Evolutionary conservation across 2,113 vertebrate species (phyloP), one percentile per base, ranked within the genome.

Genomic region (Terrapene triunguis): DNA sequence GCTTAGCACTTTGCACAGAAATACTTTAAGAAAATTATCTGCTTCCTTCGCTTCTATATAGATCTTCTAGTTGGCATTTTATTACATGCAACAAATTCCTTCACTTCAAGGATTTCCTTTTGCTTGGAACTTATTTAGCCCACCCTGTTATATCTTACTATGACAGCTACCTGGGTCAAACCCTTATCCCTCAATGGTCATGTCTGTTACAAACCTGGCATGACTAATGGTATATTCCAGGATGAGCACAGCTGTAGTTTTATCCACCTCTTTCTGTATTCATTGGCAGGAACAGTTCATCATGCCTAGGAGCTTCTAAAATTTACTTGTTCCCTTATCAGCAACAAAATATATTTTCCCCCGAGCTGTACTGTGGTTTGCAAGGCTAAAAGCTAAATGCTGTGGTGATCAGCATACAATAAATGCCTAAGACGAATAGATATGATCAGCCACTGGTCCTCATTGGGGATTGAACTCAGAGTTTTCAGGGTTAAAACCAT

Each of bases 1-100:
- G 82, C 62, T 93, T 95, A 93, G 81, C 42, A 55, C 76, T 84
- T 97, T 92, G 44, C 62, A 83, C 32, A 95, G 89, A 92, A 94
- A 93, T 35, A 32, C 59, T 65, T 94, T 96, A 97, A 96, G 89
- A 80, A 97, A 92, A 97, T 95, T 82, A 89, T 62, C 84, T 91
- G 59, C 38, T 92, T 94, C 44, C 47, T 96, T 87, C 59, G 65
- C 32, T 86, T 97, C 88, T 89, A 97, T 97, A 95, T 54, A 93
- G 96, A 85, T 89, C 50, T 96, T 22, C 48, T 93, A 91, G 53
- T 65, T 93, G 82, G 27, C 7, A 38, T 94, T 90, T 92, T 95
- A 87, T 89, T 72, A 6, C 80, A 32, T 29, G 59, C 91, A 94
- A 89, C 7, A 1, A 83, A 96, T 90, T 87, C 82, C 78, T 82